Percentiles rank a stretch among this genome's conserved stretches.
Conservation (phyloP, 2,113 vertebrate genomes). For the Platycercus adscitus region DNA sequence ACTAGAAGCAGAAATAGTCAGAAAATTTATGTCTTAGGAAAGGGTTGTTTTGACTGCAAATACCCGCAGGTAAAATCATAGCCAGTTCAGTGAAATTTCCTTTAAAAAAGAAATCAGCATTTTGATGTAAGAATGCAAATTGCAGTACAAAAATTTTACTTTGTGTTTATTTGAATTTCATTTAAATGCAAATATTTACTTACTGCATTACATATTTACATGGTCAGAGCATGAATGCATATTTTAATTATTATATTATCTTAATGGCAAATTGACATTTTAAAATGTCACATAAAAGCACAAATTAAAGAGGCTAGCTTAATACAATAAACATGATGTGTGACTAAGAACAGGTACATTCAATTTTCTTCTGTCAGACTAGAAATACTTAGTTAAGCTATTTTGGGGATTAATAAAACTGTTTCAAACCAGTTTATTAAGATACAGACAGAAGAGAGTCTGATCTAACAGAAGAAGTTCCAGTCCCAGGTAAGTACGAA, state of each 20-base stretch:
- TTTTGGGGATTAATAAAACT: not conserved
- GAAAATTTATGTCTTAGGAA: not conserved
- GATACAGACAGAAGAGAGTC: not conserved
- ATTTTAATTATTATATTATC: conserved; percentile 13
- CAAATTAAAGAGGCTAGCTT: not conserved
- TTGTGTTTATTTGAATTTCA: not conserved
- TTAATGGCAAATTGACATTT: conserved; percentile 32
- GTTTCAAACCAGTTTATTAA: not conserved
- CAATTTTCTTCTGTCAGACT: not conserved
- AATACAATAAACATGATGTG: not conserved
- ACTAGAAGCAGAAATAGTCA: not conserved
- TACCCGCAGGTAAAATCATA: not conserved
- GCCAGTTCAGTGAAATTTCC: not conserved
- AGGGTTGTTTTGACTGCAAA: conserved; percentile 6
- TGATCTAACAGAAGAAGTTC: not conserved
- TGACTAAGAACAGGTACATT: conserved; percentile 2
- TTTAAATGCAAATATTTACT: conserved; percentile 40
- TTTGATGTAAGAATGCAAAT: not conserved
- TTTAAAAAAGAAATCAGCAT: not conserved
- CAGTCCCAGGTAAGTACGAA: not conserved
- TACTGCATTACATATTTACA: not conserved
- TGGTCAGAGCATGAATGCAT: not conserved
- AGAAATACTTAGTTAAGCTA: conserved; percentile 13
- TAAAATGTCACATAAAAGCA: conserved; percentile 36
- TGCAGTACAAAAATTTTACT: not conserved